Evolutionary conservation across 2,113 vertebrate genomes (phyloP), one percentile per base, ranked within the genome.

Genomic region (Eleginops maclovinus): DNA sequence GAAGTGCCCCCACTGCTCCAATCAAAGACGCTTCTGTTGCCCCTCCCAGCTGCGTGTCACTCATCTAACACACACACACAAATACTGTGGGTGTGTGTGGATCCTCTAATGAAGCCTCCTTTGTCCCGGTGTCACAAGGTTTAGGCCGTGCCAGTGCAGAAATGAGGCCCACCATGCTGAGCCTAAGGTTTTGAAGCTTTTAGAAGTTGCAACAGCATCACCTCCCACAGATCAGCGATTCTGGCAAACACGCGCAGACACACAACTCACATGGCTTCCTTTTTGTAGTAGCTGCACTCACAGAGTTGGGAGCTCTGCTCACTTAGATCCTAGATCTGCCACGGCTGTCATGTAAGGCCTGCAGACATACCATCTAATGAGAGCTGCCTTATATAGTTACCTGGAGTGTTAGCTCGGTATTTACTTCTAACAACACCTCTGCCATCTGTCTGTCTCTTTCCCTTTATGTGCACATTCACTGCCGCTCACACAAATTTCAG

Each of bases 31-130:
- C 74, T 81, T 88, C 75, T 85, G 86, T 87, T 76, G 80, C 90
- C 81, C 83, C 82, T 88, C 91, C 90, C 83, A 75, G 91, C 86
- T 91, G 91, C 79, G 44, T 67, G 77, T 91, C 91, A 87, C 78
- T 92, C 89, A 88, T 77, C 65, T 72, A 70, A 64, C 28, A 26
- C 64, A 77, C 55, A 54, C 67, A 72, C 63, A 60, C 43, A 55
- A 65, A 21, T 71, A 70, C 78, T 19, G 44, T 41, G 26, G 40
- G 69, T 51, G 70, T 77, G 81, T 79, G 78, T 59, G 64, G 51
- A 62, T 87, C 49, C 22, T 78, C 83, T 93, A 93, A 94, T 89
- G 90, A 93, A 80, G 56, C 73, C 60, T 14, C 54, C 84, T 90
- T 90, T 91, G 89, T 90, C 82, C 77, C 81, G 46, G 2, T 73